Base-by-base conservation (phyloP, 2,888 invertebrate species). In the Endotricha flammealis region DNA sequence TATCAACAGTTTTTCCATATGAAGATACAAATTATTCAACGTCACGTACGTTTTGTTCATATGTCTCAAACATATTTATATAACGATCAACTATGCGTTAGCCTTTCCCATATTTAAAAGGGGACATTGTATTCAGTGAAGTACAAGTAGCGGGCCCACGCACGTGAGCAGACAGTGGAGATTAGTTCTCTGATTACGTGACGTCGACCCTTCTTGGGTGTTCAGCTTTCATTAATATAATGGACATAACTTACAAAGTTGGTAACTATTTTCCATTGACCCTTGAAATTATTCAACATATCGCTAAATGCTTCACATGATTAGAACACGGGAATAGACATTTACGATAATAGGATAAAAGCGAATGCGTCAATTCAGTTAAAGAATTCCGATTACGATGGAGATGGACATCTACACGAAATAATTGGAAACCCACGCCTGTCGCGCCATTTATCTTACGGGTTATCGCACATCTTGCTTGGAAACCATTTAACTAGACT, bases 171-270 rank as follows among this genome's bases (percentile, higher is more conserved):
- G 66, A 80, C 79, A 77, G 50, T 62, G 61, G 64, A 74, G 78
- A 81, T 83, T 79, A 78, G 58, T 69, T 64, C 67, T 62, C 64
- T 53, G 72, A 73, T 75, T 74, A 79, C 79, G 81, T 81, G 80
- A 78, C 72, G 53, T 56, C 61, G 64, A 65, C 66, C 70, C 73
- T 63, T 62, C 61, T 57, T 65, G 61, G 59, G 64, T 54, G 68
- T 68, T 68, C 66, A 53, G 44, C 49, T 48, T 58, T 57, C 53
- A 58, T 64, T 66, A 62, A 64, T 52, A 48, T 29, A 32, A 29
- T 20, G 12, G 28, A 33, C 24, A 28, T 12, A 28, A 33, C 17
- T 30, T 20, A 36, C 24, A 24, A 16, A 12, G 7, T 23, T n/a
- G n/a, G n/a, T n/a, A 23, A 23, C 8, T 5, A 23, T 12, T 2